Percentiles rank a stretch among this genome's conserved stretches.
Conservation (phyloP, 2,113 vertebrate species). For the Erythrolamprus reginae region DNA sequence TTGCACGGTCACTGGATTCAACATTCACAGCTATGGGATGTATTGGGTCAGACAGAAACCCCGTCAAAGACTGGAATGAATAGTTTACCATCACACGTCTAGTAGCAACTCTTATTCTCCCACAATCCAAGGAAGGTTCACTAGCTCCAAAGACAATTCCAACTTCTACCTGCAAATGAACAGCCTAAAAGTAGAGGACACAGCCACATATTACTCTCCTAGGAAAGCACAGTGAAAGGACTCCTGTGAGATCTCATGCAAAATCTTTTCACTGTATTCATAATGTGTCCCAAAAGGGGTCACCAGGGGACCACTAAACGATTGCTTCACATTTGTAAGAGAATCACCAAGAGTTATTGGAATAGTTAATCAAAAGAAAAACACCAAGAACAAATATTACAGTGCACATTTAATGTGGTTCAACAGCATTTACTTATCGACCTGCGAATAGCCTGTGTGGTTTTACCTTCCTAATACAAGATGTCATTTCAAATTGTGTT, state of each 20-base stretch:
- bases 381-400: accelerated
- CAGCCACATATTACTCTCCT: neutral
- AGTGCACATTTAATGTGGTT: neutral
- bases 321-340: neutral
- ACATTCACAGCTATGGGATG: accelerated
- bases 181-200: neutral
- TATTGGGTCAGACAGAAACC: neutral
- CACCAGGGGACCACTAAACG: neutral
- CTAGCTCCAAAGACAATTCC: neutral
- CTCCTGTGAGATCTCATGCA: neutral
- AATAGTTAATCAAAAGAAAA: neutral
- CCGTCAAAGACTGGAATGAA: neutral
- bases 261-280: neutral
- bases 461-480: neutral
- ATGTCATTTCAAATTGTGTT: neutral
- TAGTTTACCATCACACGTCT: neutral
- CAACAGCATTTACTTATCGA: neutral
- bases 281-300: neutral
- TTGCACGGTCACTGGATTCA: neutral
- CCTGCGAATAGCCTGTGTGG: neutral
- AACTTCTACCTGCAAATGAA: neutral
- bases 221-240: neutral
- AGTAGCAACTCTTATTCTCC: neutral
- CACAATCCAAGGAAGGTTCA: neutral
- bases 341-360: neutral